Evolutionary conservation across 2,888 invertebrate genomes (phyloP), one percentile per base, ranked within the genome.

Genomic region (Odontocolon sp.): DNA sequence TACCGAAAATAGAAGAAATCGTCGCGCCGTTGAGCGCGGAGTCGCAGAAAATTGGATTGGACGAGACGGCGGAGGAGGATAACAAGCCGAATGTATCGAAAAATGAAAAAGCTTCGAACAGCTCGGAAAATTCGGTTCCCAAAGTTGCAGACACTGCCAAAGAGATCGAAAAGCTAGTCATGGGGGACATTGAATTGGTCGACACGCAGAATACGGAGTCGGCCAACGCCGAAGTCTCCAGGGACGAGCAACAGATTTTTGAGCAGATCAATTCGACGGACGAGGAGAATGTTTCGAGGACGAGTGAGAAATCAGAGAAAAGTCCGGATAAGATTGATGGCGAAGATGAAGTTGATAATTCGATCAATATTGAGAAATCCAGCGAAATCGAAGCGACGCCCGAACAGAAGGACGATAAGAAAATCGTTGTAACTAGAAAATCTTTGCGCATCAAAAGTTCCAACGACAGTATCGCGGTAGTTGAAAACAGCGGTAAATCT

Each of bases 81-180:
- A 86, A 87, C 3, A 84, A 85, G 52, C 83, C 85, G 9, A 83
- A 80, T 47, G 82, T 77, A 18, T 78, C 87, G n/a, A 82, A 81
- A 33, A 81, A 52, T 50, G 75, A 80, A 3, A 57, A 42, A 4
- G 67, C 50, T 0, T 75, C 79, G 4, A 74, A 79, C 23, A 77
- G 75, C 68, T 71, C 71, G 33, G 74, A 79, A 4, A 88, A 87
- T 80, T 84, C 89, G 47, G 86, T 90, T 82, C 90, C 90, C 64
- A 90, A 87, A 82, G 88, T 90, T 80, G 90, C 90, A 57, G 90
- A 89, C 77, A 90, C 90, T 86, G 90, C 90, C 88, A 90, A 90
- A 90, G 90, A 90, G 85, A 90, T 90, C 68, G 90, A 90, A 79
- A 90, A 90, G 84, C 89, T 90, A 88, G 90, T 90, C 86, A 90